Percentiles rank a stretch among this genome's conserved stretches.
phyloP scores from a whole-genome alignment of 2,797 vertebrate genomes.

The Sebastiscus tertius region DNA sequence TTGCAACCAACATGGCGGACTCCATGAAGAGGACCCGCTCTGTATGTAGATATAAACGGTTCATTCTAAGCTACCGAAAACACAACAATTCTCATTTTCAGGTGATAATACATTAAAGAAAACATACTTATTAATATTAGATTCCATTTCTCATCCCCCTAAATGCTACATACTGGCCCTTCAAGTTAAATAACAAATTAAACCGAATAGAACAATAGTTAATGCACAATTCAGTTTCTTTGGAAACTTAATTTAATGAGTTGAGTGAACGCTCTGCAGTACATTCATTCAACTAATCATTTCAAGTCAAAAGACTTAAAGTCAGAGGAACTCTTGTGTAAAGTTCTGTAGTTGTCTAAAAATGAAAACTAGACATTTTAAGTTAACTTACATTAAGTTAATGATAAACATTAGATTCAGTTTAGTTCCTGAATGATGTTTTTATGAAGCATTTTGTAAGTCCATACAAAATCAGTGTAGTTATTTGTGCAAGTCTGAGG shows the following conservation, averaged over 20 bases:
- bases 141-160: too few relatives aligned
- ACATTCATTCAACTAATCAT: neutral
- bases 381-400: neutral
- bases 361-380: neutral
- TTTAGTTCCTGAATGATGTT: neutral
- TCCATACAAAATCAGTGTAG: too few relatives aligned
- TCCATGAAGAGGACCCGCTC: too few relatives aligned
- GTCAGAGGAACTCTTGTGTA: neutral
- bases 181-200: neutral
- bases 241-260: neutral
- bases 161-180: too few relatives aligned
- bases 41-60: too few relatives aligned
- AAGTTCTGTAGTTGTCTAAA: neutral
- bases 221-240: neutral
- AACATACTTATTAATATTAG: too few relatives aligned
- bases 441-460: neutral
- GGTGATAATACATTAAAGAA: too few relatives aligned
- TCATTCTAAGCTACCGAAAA: too few relatives aligned
- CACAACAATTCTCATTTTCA: too few relatives aligned
- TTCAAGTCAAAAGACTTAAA: neutral
- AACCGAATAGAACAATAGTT: neutral
- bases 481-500: neutral
- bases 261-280: neutral
- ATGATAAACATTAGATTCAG: neutral
- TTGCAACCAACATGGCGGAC: neutral